These are phyloP conservation scores for Euglossa dilemma DNA, from an alignment of 1,140 invertebrate species.

Conservation along the genomic window DNA sequence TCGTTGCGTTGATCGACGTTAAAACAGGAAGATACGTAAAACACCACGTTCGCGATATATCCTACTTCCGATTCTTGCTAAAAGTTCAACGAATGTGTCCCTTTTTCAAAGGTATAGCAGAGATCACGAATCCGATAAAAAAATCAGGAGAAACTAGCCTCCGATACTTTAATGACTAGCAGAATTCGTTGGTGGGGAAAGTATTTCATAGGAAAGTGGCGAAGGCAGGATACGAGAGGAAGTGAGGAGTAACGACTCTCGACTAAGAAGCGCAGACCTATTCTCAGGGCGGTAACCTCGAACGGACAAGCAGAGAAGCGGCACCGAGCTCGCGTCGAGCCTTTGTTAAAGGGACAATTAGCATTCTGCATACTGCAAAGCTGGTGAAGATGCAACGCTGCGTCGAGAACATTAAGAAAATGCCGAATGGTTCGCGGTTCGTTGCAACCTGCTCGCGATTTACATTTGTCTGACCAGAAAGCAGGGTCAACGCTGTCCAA, in stretches of 20 bases:
- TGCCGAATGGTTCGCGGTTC: constrained; percentile 36
- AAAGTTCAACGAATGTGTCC: no score
- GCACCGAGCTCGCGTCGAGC: constrained; percentile 9
- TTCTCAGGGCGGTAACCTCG: constrained; percentile 30
- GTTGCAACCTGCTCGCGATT: constrained; percentile 35
- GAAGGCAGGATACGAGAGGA: neutral
- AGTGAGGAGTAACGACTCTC: neutral
- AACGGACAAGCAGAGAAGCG: neutral
- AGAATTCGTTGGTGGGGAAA: neutral
- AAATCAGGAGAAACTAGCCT: no score
- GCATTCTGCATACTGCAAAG: constrained; percentile 64
- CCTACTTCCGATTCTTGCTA: no score
- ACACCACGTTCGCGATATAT: no score
- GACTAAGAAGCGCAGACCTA: constrained; percentile 30
- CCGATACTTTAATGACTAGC: neutral
- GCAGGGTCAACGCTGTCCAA: neutral
- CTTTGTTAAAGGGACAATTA: constrained; percentile 71
- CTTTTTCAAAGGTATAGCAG: no score
- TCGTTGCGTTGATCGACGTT: neutral
- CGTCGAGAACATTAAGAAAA: constrained; percentile 49
- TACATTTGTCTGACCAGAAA: constrained; percentile 37
- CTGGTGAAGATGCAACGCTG: constrained; percentile 52
- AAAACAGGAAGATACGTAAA: neutral
- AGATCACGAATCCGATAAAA: no score
- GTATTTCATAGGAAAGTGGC: neutral